Conservation (phyloP, 2,113 vertebrate genomes). For the Nettapus auritus region DNA sequence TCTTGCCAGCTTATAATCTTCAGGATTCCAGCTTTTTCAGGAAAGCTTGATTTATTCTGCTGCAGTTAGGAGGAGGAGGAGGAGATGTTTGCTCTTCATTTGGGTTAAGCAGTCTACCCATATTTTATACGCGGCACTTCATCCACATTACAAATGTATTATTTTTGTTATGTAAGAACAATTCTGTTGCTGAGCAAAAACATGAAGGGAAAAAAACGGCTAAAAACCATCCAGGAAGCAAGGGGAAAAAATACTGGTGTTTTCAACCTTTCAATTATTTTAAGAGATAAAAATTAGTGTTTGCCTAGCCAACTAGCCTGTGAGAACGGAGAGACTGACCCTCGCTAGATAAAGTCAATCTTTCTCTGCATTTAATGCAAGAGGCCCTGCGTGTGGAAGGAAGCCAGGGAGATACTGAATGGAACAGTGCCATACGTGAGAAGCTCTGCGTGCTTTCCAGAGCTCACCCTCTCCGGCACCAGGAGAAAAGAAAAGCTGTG, state of each 20-base stretch:
- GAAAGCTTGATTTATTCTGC: neutral
- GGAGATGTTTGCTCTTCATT: neutral
- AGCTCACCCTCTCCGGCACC: neutral
- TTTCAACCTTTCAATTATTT: conserved; percentile 2
- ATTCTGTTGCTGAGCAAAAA: neutral
- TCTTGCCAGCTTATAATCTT: neutral
- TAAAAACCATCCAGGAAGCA: neutral
- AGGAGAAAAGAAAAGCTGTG: neutral
- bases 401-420: neutral
- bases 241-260: neutral
- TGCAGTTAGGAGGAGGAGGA: neutral
- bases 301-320: neutral
- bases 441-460: neutral
- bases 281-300: neutral
- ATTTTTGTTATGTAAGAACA: neutral
- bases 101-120: neutral
- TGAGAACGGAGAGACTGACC: neutral
- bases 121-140: neutral
- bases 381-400: neutral
- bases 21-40: neutral
- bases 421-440: neutral
- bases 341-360: neutral
- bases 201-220: neutral
- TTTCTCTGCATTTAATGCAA: neutral
- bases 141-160: neutral